Evolutionary conservation across 2,888 invertebrate genomes (phyloP), one percentile per base, ranked within the genome.

Genomic region (Lochmaea crataegi): DNA sequence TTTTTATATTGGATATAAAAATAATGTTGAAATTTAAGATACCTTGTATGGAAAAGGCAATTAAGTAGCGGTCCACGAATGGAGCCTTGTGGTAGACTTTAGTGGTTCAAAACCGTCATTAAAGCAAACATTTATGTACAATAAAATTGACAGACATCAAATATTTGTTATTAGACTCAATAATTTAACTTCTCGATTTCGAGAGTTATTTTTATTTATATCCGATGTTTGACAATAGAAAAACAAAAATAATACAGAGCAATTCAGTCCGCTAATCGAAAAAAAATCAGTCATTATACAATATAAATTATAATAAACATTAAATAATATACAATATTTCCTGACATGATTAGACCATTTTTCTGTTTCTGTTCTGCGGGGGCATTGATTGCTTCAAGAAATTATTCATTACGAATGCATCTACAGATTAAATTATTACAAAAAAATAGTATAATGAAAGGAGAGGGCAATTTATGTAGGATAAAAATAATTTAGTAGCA

Each of bases 291-390:
- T 76, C 76, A 73, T 74, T 68, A 75, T 72, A 74, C 72, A 76
- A 75, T 72, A 72, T 68, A 77, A 74, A 78, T 73, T 77, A 79
- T 79, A 76, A 79, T 76, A 78, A 79, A 78, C 75, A 77, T 78
- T 79, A 78, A 80, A 79, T 79, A 80, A 80, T 77, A 78, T 77
- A 79, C 74, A 77, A 78, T 80, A 82, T 77, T 38, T 82, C 80
- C 75, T 72, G 78, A 79, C 79, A 76, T 68, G 72, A 16, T 66
- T 77, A 77, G 79, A 79, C 79, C 77, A 80, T 78, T 80, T 78
- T 77, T 76, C 79, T 75, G 51, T 45, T 78, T 79, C 77, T 75
- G 77, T 71, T 77, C 74, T 53, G 53, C 14, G 53, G 57, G 67
- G 42, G 22, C 58, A 60, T 41, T 42, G 18, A 60, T 41, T 42